Evolutionary conservation across 2,113 vertebrate species (phyloP), one percentile per base, ranked within the genome.

Genomic region (Odontophorus gujanensis): DNA sequence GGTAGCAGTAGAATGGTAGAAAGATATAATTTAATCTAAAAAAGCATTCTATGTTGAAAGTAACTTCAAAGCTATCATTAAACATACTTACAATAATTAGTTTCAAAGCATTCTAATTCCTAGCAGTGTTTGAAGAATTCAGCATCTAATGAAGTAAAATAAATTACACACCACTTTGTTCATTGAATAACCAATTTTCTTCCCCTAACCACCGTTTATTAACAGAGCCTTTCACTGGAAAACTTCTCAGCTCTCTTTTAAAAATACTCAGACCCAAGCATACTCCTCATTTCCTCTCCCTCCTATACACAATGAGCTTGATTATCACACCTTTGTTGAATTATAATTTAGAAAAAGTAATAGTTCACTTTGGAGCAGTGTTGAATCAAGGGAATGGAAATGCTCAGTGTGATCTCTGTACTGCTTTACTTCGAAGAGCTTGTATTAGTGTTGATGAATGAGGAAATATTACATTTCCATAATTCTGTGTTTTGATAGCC

Each of bases 81-180:
- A 97, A 96, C 24, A 30, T 97, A 95, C 90, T 97, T 97, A 94
- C 3, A 96, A 95, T 97, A 96, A 97, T 98, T 96, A 94, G 63
- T 94, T 97, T 96, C 96, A 96, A 94, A 97, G 93, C 88, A 89
- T 92, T 96, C 90, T 91, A 93, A 96, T 97, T 97, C 96, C 81
- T 83, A 92, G 78, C 61, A 92, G 68, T 77, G 87, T 95, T 97
- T 96, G 48, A 97, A 97, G 79, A 94, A 96, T 97, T 96, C 96
- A 88, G 93, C 94, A 78, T 96, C 92, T 97, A 97, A 98, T 96
- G 93, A 97, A 97, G 85, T 97, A 96, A 97, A 98, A 98, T 96
- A 98, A 97, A 97, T 98, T 96, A 69, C 94, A 83, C 62, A 85
- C 85, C 59, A 94, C 90, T 96, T 92, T 92, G 92, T 96, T 97